These are phyloP conservation scores for Lepus oiostolus DNA, from an alignment of 2,797 vertebrate species.

Conservation along the genomic window DNA sequence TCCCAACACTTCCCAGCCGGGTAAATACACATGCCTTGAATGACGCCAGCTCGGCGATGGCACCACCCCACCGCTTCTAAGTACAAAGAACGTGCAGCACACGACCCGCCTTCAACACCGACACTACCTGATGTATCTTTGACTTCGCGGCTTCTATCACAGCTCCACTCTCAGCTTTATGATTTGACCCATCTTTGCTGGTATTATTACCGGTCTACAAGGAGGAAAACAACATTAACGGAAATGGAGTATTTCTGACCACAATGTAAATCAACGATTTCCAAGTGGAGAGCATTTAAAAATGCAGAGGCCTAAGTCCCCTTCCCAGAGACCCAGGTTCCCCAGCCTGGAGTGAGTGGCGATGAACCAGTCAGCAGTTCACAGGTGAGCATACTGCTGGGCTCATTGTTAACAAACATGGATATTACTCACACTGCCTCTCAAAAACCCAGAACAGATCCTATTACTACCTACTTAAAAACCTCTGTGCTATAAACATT, in stretches of 20 bases:
- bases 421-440: neutral
- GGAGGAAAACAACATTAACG: conserved; percentile 54
- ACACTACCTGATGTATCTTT: conserved; percentile 96
- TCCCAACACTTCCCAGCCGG: neutral
- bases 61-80: neutral
- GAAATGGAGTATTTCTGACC: neutral
- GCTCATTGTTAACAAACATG: neutral
- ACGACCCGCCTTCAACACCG: neutral
- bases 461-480: neutral
- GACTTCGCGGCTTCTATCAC: conserved; percentile 96
- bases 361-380: neutral
- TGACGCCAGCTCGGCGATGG: neutral
- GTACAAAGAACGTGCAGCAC: neutral
- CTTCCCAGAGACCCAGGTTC: neutral
- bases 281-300: neutral
- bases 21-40: neutral
- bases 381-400: neutral
- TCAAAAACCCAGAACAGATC: neutral
- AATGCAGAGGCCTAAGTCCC: neutral
- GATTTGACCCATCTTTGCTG: conserved; percentile 93
- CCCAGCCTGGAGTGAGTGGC: neutral
- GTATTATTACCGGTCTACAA: conserved; percentile 91
- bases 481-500: neutral
- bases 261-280: conserved; percentile 14
- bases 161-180: conserved; percentile 94